Percentiles rank a stretch among this genome's conserved stretches.
Evolutionary conservation across 2,797 vertebrate species (phyloP).

Genomic region (Sus cebifrons): DNA sequence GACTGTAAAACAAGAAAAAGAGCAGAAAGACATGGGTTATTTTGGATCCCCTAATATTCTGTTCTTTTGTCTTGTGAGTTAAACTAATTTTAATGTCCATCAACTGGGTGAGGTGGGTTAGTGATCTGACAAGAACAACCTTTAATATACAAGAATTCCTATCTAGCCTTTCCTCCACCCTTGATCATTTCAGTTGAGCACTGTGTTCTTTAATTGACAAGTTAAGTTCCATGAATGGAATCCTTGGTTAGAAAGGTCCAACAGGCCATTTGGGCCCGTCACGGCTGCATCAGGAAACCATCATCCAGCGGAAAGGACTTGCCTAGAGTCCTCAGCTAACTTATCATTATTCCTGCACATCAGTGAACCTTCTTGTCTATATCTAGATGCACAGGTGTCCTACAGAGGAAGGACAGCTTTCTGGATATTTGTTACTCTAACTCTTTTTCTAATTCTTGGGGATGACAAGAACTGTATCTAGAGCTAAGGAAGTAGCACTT

Average conservation of each 20-base stretch:
- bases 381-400: background rate
- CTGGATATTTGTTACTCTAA: slow-evolving; percentile 1
- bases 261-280: background rate
- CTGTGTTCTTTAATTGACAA: slow-evolving; percentile 17
- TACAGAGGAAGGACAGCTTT: background rate
- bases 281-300: slow-evolving; percentile 28
- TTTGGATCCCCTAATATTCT: slow-evolving; percentile 37
- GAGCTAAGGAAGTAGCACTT: slow-evolving; percentile 33
- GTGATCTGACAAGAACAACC: slow-evolving; percentile 52
- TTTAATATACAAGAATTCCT: slow-evolving; percentile 47
- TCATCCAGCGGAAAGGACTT: background rate
- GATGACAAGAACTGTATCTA: background rate
- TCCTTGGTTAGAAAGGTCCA: background rate
- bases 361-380: background rate
- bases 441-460: slow-evolving; percentile 4
- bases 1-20: background rate
- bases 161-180: background rate
- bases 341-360: background rate
- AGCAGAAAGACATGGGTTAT: background rate
- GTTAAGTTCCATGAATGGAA: background rate
- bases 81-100: slow-evolving; percentile 52
- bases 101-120: background rate
- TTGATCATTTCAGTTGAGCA: slow-evolving; percentile 42
- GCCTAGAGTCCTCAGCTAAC: background rate
- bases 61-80: slow-evolving; percentile 13